A percentile compares a stretch with the other conserved stretches of the same genome.
These are phyloP conservation scores for Pseudochromis fuscus DNA, from an alignment of 2,797 vertebrate genomes.

Conservation along the genomic window DNA sequence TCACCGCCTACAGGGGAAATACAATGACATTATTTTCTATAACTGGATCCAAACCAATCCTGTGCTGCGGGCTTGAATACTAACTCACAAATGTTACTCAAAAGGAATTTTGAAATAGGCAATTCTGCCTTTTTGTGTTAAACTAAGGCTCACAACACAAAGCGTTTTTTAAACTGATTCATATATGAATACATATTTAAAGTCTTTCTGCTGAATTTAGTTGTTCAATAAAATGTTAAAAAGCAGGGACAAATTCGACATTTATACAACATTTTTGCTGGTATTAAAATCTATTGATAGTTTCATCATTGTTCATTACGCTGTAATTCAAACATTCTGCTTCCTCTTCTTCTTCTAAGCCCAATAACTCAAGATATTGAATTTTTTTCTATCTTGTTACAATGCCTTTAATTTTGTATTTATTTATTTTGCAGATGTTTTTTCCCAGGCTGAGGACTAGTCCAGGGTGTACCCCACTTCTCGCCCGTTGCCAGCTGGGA, in stretches of 20 bases:
- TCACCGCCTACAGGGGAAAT: slow-evolving; percentile 85
- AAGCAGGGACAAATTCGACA: too few relatives aligned
- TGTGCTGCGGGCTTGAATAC: slow-evolving; percentile 34
- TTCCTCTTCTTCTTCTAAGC: too few relatives aligned
- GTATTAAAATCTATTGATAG: not conserved
- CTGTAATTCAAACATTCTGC: too few relatives aligned
- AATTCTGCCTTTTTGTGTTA: slow-evolving; percentile 5
- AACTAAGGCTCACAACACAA: not conserved
- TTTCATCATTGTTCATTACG: not conserved
- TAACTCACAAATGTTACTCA: slow-evolving; percentile 28
- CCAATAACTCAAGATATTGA: too few relatives aligned
- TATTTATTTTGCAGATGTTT: slow-evolving; percentile 23
- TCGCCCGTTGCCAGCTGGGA: too few relatives aligned
- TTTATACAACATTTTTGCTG: not conserved
- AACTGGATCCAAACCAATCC: slow-evolving; percentile 39
- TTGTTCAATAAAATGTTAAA: too few relatives aligned
- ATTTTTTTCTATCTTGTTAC: too few relatives aligned
- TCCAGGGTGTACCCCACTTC: too few relatives aligned
- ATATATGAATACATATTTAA: slow-evolving; percentile 2
- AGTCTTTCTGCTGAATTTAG: slow-evolving; percentile 4
- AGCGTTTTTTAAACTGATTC: not conserved
- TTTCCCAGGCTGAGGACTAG: slow-evolving; percentile 11
- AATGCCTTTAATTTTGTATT: slow-evolving; percentile 23
- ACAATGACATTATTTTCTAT: slow-evolving; percentile 41
- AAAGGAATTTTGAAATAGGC: slow-evolving; percentile 6